Evolutionary conservation across 2,113 vertebrate species (phyloP).

Genomic region (Smithornis capensis): DNA sequence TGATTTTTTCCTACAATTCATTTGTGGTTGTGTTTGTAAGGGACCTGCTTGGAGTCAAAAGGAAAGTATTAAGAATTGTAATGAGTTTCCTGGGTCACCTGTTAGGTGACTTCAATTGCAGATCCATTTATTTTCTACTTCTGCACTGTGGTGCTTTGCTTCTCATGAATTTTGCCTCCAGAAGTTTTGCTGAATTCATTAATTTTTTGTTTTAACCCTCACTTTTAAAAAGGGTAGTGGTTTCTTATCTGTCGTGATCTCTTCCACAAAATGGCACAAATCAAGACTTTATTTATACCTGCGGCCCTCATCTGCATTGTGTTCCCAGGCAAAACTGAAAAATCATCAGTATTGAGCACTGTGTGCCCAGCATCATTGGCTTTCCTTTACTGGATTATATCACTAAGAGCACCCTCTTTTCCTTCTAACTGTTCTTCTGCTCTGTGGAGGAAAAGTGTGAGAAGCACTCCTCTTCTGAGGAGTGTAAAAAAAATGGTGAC

Average conservation of each 20-base stretch:
- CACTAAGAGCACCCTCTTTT: neutral
- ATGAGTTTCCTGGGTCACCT: neutral
- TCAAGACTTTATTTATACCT: neutral
- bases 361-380: neutral
- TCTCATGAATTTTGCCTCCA: neutral
- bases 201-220: neutral
- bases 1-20: neutral
- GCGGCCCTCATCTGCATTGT: neutral
- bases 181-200: neutral
- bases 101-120: neutral
- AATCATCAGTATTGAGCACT: too few species aligned
- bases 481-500: neutral
- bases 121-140: neutral
- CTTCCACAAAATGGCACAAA: neutral
- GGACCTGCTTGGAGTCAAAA: neutral
- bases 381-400: neutral
- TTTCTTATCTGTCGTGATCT: neutral
- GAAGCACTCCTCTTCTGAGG: neutral
- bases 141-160: neutral
- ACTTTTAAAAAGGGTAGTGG: neutral
- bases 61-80: neutral
- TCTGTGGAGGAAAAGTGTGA: neutral
- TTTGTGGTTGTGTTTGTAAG: neutral
- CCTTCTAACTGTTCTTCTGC: neutral
- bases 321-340: neutral